phyloP scores from a whole-genome alignment of 2,113 vertebrate species.

The Pipra filicauda region DNA sequence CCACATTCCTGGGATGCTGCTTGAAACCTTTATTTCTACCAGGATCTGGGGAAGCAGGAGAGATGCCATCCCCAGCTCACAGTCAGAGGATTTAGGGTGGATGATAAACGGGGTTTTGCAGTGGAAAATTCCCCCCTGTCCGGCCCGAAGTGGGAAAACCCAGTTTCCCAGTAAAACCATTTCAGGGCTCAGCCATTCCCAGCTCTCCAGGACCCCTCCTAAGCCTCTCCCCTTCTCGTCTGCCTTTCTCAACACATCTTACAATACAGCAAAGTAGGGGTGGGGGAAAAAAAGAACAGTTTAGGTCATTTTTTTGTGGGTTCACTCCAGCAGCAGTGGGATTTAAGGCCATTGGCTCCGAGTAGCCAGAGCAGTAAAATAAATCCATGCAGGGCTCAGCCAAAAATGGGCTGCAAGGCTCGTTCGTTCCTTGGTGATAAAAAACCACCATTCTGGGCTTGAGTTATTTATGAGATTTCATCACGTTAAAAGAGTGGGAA shows the following conservation, averaged over 20 bases:
- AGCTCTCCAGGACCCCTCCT: background rate
- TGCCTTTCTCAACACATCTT: background rate
- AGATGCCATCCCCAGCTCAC: background rate
- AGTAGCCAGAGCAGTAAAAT: background rate
- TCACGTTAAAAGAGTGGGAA: background rate
- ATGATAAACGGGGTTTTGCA: background rate
- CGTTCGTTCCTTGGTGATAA: background rate
- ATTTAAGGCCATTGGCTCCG: background rate
- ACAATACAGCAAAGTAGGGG: background rate
- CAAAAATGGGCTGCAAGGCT: background rate
- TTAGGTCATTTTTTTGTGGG: background rate
- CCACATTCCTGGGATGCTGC: background rate
- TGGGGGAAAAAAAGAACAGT: background rate
- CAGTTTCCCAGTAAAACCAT: background rate
- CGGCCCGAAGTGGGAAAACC: background rate
- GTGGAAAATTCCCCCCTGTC: background rate
- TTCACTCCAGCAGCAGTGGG: background rate
- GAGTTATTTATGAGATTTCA: constrained; percentile 12
- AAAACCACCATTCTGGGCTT: background rate
- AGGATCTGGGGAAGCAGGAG: background rate
- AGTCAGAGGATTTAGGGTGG: accelerated
- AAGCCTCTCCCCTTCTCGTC: background rate
- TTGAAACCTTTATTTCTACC: background rate
- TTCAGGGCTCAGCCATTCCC: background rate
- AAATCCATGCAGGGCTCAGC: background rate